These are phyloP conservation scores for Euzetes globulus DNA, from an alignment of 2,888 invertebrate genomes.

Conservation along the genomic window DNA sequence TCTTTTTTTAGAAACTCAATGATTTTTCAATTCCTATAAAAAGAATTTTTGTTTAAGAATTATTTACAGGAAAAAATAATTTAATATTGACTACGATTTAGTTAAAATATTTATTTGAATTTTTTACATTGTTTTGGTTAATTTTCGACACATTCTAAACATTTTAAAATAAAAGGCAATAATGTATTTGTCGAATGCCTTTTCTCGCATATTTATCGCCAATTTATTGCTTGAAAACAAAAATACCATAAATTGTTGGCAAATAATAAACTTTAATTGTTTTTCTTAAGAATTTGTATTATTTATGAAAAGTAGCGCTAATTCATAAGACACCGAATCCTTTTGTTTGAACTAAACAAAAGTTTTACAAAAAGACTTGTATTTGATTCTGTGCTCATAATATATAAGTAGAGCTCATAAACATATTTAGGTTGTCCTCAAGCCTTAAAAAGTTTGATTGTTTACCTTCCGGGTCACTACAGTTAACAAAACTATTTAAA, in stretches of 20 bases:
- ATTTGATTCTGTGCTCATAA: not conserved
- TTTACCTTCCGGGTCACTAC: conserved; percentile 19
- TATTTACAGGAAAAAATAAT: no score
- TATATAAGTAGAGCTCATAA: conserved; percentile 9
- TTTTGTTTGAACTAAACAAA: not conserved
- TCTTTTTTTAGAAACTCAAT: not conserved
- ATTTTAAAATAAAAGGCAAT: no score
- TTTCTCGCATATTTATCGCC: no score
- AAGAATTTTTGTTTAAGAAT: no score
- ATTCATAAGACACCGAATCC: not conserved
- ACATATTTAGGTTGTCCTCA: conserved; percentile 16
- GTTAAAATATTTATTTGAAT: no score
- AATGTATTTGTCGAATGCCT: no score
- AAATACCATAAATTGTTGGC: no score
- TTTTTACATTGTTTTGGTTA: no score
- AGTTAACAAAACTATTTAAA: conserved; percentile 9
- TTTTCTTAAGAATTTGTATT: not conserved
- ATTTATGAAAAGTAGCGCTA: not conserved
- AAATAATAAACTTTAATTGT: not conserved
- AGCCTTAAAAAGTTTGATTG: conserved; percentile 3
- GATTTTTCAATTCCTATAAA: not conserved
- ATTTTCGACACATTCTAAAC: no score
- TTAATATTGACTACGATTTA: no score
- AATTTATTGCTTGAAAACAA: no score
- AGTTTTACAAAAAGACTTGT: not conserved